Conservation (phyloP, 2,888 invertebrate genomes). For the Caenorhabditis auriculariae region DNA sequence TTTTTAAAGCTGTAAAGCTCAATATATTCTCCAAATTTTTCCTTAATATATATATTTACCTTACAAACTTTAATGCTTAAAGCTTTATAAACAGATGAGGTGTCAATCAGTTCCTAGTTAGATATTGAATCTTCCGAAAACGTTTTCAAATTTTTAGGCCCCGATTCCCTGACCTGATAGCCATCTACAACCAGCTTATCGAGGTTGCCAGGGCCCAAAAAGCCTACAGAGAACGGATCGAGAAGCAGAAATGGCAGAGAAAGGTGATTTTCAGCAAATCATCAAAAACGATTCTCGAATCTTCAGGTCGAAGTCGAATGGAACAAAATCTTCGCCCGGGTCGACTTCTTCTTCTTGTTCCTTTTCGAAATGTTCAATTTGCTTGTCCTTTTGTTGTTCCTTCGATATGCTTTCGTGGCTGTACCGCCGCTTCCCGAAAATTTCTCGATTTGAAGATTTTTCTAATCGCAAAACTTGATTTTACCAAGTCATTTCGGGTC, state of each 20-base stretch:
- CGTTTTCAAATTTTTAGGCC: slow-evolving; percentile 30
- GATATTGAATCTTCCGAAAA: background rate
- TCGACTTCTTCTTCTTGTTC: slow-evolving; percentile 56
- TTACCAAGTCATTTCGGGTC: too few relatives aligned
- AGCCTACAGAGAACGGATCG: slow-evolving; percentile 48
- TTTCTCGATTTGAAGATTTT: slow-evolving; percentile 35
- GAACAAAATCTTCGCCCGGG: slow-evolving; percentile 53
- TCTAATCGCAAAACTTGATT: too few relatives aligned
- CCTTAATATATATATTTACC: background rate
- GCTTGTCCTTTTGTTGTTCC: slow-evolving; percentile 50
- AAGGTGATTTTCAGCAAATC: slow-evolving; percentile 6
- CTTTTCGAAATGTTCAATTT: slow-evolving; percentile 57
- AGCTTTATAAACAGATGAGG: background rate
- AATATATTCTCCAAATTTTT: background rate
- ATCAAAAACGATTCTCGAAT: slow-evolving; percentile 3
- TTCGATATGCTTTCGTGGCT: slow-evolving; percentile 55
- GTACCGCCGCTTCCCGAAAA: slow-evolving; percentile 52
- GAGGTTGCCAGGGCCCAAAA: slow-evolving; percentile 48
- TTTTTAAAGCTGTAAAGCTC: too few relatives aligned
- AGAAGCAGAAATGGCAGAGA: slow-evolving; percentile 33
- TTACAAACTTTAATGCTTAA: background rate
- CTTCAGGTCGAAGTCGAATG: slow-evolving; percentile 58
- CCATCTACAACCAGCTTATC: slow-evolving; percentile 42
- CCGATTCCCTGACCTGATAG: slow-evolving; percentile 37
- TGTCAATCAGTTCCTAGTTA: background rate